Conservation (phyloP, 2,797 vertebrate species). For the Muscicapa striata region DNA sequence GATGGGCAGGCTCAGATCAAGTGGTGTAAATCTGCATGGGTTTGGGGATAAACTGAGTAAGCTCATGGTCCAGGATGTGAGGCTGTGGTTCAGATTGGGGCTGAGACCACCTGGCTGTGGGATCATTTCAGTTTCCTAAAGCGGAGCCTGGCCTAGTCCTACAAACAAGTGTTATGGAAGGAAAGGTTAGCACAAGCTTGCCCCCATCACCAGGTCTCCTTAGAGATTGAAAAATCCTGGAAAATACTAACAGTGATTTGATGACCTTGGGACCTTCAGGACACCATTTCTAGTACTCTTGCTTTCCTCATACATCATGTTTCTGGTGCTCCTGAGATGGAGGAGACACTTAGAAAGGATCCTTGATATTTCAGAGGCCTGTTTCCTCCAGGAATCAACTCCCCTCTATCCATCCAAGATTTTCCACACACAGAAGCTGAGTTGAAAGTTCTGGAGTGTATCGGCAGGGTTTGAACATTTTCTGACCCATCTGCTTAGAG, state of each 20-base stretch:
- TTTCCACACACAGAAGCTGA: background rate
- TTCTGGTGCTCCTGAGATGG: background rate
- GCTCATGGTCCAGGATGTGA: fast-evolving
- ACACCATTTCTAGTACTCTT: background rate
- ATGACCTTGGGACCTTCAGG: background rate
- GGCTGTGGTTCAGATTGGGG: background rate
- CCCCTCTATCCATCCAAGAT: background rate
- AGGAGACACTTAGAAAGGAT: background rate
- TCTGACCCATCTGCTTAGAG: background rate
- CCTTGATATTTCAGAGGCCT: background rate
- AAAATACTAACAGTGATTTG: background rate
- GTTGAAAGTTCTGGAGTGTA: background rate
- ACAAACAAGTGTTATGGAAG: background rate
- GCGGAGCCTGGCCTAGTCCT: background rate
- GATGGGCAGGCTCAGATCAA: background rate
- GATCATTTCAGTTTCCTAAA: background rate
- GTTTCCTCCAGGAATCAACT: background rate
- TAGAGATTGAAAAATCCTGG: background rate
- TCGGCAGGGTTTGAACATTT: background rate
- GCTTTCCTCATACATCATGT: background rate
- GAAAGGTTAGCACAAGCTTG: background rate
- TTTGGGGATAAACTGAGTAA: background rate
- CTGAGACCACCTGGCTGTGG: background rate
- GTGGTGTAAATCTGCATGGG: fast-evolving
- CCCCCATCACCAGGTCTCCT: background rate